Evolutionary conservation across 2,797 vertebrate species (phyloP).

Genomic region (Eulemur mongoz): DNA sequence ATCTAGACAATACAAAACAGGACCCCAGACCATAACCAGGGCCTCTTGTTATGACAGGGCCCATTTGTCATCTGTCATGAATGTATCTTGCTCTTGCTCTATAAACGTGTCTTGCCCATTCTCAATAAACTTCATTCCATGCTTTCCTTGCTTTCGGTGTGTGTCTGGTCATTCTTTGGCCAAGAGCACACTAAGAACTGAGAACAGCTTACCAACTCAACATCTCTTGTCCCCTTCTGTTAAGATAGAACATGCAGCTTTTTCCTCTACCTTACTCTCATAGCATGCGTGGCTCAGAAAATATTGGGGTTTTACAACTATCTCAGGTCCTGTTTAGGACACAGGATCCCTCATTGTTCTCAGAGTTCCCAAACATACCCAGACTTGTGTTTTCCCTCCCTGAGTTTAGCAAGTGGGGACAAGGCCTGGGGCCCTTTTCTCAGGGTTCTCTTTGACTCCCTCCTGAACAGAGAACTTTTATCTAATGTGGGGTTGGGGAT

Average conservation of each 20-base stretch:
- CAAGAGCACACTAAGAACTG: too few species aligned
- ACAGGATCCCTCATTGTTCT: background rate
- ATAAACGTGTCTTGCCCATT: too few species aligned
- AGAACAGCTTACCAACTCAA: too few species aligned
- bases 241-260: background rate
- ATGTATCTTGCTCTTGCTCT: too few species aligned
- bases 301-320: background rate
- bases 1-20: too few species aligned
- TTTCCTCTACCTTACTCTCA: background rate
- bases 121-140: too few species aligned
- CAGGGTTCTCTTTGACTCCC: background rate
- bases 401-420: background rate
- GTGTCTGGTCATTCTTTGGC: too few species aligned
- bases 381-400: background rate
- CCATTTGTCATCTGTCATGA: too few species aligned
- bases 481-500: background rate
- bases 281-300: background rate
- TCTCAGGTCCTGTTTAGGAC: background rate
- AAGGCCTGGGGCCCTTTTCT: background rate
- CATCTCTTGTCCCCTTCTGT: background rate
- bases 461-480: background rate
- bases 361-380: background rate
- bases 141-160: too few species aligned
- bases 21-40: too few species aligned
- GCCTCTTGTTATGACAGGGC: too few species aligned